A percentile compares a stretch with the other conserved stretches of the same genome.
phyloP scores from a whole-genome alignment of 2,113 vertebrate genomes.

The Paraplagusia blochii region DNA sequence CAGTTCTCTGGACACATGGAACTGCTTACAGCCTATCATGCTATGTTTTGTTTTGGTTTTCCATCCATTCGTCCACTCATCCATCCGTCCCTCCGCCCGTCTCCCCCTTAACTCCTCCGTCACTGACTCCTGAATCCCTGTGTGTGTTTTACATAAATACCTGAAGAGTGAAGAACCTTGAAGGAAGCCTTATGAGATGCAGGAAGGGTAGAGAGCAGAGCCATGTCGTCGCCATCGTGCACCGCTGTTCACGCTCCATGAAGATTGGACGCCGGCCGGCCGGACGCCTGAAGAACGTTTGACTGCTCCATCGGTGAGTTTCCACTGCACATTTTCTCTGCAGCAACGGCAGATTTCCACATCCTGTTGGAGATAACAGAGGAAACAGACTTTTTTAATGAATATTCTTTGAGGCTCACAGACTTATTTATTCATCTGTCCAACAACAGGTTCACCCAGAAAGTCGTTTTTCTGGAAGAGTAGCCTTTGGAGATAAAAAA shows the following conservation, averaged over 20 bases:
- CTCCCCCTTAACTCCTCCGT: neutral
- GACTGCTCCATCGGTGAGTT: conserved; percentile 28
- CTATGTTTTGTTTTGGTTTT: conserved; percentile 86
- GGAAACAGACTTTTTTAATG: no score
- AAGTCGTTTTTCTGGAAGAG: no score
- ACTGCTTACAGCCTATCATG: conserved; percentile 97
- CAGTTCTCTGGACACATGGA: conserved; percentile 96
- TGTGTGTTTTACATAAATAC: conserved; percentile 59
- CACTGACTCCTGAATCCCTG: neutral
- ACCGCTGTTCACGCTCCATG: neutral
- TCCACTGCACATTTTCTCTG: neutral
- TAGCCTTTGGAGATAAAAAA: no score
- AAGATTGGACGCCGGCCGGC: neutral
- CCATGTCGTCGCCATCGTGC: neutral
- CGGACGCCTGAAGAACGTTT: neutral
- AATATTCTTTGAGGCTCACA: no score
- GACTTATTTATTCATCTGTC: no score
- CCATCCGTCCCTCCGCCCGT: no score
- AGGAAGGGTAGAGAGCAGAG: neutral
- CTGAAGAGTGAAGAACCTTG: conserved; percentile 30
- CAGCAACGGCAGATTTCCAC: no score
- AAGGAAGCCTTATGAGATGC: neutral
- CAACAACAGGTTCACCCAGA: no score
- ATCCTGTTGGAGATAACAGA: no score
- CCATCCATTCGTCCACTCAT: conserved; percentile 31